phyloP scores from a whole-genome alignment of 2,888 invertebrate genomes.

The Chaetogeoica ovagalla region DNA sequence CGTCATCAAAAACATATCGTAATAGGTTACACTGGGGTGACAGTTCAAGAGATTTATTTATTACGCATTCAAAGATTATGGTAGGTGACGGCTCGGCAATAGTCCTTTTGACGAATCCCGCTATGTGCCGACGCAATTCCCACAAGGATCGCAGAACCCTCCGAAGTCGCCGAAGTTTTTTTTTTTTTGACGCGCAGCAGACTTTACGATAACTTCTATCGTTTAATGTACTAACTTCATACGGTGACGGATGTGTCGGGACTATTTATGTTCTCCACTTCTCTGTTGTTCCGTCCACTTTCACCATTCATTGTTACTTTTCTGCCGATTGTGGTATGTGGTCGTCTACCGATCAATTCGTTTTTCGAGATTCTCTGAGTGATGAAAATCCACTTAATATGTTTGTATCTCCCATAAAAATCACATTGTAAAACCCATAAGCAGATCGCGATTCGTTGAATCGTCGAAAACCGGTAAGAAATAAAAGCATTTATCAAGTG shows the following conservation, averaged over 20 bases:
- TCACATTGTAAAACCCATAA: not conserved
- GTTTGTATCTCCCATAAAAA: too few species aligned
- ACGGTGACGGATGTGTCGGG: conserved; percentile 31
- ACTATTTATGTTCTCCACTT: not conserved
- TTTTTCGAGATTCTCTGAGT: not conserved
- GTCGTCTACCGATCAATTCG: not conserved
- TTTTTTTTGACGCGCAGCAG: too few species aligned
- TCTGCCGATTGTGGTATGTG: not conserved
- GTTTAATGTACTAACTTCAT: conserved; percentile 6
- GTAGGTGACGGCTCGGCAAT: conserved; percentile 25
- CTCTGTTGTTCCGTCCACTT: not conserved
- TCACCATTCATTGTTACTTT: not conserved
- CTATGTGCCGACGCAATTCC: not conserved
- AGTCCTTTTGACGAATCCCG: conserved; percentile 13
- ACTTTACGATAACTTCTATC: not conserved
- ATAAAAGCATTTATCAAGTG: too few species aligned
- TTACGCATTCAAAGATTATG: not conserved
- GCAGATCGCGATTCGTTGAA: not conserved
- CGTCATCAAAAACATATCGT: too few species aligned
- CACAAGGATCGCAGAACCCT: not conserved
- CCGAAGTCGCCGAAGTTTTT: not conserved
- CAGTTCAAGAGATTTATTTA: not conserved
- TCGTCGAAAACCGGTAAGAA: too few species aligned
- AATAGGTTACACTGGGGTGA: not conserved
- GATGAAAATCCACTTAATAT: not conserved